Evolutionary conservation across 2,888 invertebrate species (phyloP).

Genomic region (Orthosia cruda): DNA sequence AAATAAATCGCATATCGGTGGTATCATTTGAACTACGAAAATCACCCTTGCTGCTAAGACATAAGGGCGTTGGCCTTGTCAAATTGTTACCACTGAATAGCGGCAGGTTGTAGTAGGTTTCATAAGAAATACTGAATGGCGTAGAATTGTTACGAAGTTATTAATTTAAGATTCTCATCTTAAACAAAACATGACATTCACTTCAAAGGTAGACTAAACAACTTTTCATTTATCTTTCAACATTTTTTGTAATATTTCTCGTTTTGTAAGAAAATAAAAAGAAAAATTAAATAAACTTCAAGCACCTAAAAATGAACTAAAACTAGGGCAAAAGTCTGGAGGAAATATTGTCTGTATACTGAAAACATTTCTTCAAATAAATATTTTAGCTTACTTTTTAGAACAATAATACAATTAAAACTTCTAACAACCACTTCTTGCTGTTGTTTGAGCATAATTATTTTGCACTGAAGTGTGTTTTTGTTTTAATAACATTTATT

Average conservation of each 20-base stretch:
- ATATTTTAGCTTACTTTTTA: constrained; percentile 29
- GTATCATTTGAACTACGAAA: too few species aligned
- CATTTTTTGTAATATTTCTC: constrained; percentile 13
- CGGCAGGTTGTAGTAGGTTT: too few species aligned
- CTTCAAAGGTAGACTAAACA: not conserved
- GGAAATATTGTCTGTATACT: constrained; percentile 30
- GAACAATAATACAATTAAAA: constrained; percentile 52
- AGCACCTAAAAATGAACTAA: constrained; percentile 39
- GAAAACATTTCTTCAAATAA: constrained; percentile 51
- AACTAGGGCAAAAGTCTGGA: constrained; percentile 41
- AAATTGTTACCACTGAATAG: too few species aligned
- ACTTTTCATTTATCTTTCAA: not conserved
- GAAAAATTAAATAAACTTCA: constrained; percentile 37
- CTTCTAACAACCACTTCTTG: constrained; percentile 23
- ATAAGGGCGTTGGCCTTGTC: too few species aligned
- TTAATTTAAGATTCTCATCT: constrained; percentile 1
- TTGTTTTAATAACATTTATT: constrained; percentile 2
- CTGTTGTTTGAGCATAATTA: constrained; percentile 21
- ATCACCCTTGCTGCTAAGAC: too few species aligned
- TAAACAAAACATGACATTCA: constrained; percentile 10
- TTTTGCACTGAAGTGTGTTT: constrained; percentile 1
- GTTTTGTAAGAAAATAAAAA: constrained; percentile 11
- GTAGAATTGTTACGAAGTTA: constrained; percentile 15
- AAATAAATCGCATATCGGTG: too few species aligned
- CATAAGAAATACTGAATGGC: too few species aligned